A percentile compares a stretch with the other conserved stretches of the same genome.
These are phyloP conservation scores for Clarias magur DNA, from an alignment of 2,113 vertebrate species.

Conservation along the genomic window DNA sequence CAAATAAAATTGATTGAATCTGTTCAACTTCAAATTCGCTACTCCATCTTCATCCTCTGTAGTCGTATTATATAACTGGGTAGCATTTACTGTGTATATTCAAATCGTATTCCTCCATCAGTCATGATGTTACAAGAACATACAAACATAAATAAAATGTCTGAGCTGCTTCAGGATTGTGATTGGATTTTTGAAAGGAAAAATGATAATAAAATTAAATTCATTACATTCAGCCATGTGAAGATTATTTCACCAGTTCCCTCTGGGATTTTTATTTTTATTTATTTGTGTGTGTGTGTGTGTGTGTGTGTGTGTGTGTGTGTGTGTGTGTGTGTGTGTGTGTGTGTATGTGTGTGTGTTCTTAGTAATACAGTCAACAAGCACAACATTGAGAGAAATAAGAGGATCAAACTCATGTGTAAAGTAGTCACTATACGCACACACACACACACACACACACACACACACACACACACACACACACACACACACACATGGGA, in stretches of 20 bases:
- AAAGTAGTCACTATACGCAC: not conserved
- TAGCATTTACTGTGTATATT: no score
- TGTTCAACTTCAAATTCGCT: no score
- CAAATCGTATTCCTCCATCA: no score
- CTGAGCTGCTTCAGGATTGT: not conserved
- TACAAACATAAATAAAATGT: not conserved
- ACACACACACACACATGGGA: constrained; percentile 27
- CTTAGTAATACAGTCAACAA: constrained; percentile 34
- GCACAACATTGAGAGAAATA: constrained; percentile 42
- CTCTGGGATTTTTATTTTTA: no score
- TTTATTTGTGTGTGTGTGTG: constrained; percentile 6
- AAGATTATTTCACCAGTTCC: constrained; percentile 14
- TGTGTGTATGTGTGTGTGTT: constrained; percentile 11
- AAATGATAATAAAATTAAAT: not conserved
- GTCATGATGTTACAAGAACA: not conserved
- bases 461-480: constrained; percentile 4
- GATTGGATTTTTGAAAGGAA: not conserved
- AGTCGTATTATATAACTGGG: no score
- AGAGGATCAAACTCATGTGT: constrained; percentile 46
- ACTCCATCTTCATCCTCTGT: no score
- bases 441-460: constrained; percentile 11
- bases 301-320: not conserved
- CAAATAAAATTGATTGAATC: no score
- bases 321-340: constrained; percentile 11
- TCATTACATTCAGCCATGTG: not conserved